Evolutionary conservation across 2,113 vertebrate species (phyloP), one percentile per base, ranked within the genome.

Genomic region (Fregetta grallaria): DNA sequence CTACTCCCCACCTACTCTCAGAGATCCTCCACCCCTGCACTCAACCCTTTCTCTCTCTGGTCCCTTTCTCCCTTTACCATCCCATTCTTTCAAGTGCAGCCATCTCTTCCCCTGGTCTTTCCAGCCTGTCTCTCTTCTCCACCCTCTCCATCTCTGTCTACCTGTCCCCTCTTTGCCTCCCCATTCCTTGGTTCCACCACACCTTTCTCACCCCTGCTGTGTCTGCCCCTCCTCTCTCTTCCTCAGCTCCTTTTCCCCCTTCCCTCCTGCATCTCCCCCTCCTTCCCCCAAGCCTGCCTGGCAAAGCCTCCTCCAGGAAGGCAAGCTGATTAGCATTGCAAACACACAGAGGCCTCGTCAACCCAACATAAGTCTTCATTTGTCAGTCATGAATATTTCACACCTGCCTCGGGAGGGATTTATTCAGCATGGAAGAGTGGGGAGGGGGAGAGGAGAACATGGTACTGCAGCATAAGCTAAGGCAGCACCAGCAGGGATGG

Each of bases 371-470:
- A 96, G 92, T 88, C 92, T 81, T 91, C 95, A 95, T 92, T 94
- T 95, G 93, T 97, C 94, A 95, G 94, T 95, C 70, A 86, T 92
- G 95, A 97, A 88, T 96, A 92, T 96, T 96, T 97, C 87, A 92
- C 91, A 86, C 88, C 92, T 78, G 66, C 76, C 82, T 92, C 61
- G 4, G 86, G 92, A 97, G 96, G 86, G 97, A 95, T 90, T 97
- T 90, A 85, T 94, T 96, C 86, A 73, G 84, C 63, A 70, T 58
- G 22, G 91, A 94, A 90, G 86, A 88, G 38, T 71, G 80, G 38
- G 61, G 79, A 94, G 79, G 42, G 27, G 62, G 25, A 91, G 53
- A 81, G 47, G 42, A 53, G 80, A 92, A 88, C 0, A 3, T 47
- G 66, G 53, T 67, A 87, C 59, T 1, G 18, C 71, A 92, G 92